Evolutionary conservation across 2,797 vertebrate species (phyloP).

Genomic region (Sebastes taczanowskii): DNA sequence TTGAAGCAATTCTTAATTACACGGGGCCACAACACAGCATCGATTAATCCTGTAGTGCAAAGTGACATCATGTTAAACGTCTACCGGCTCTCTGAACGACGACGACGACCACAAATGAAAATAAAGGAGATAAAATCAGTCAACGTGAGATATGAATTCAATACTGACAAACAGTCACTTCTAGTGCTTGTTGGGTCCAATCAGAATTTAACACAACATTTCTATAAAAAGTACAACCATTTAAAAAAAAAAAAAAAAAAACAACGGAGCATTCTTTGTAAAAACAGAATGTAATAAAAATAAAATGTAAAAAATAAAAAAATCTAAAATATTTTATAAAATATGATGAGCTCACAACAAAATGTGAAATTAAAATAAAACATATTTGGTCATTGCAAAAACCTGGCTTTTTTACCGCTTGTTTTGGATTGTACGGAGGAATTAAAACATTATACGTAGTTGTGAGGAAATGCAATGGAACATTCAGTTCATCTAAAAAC

Average conservation of each 20-base stretch:
- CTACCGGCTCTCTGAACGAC: constrained; percentile 30
- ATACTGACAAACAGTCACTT: constrained; percentile 28
- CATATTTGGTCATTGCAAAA: constrained; percentile 66
- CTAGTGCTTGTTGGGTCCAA: constrained; percentile 44
- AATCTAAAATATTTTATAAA: constrained; percentile 66
- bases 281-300: constrained; percentile 49
- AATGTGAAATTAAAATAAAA: constrained; percentile 36
- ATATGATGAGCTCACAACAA: constrained; percentile 45
- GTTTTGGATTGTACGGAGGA: constrained; percentile 38
- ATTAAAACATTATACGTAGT: background rate
- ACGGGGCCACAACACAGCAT: constrained; percentile 8
- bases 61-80: constrained; percentile 42
- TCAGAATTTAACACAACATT: constrained; percentile 29
- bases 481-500: constrained; percentile 30
- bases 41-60: constrained; percentile 61
- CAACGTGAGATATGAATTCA: constrained; percentile 3
- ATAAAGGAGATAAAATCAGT: background rate
- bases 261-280: constrained; percentile 20
- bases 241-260: background rate
- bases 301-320: constrained; percentile 52
- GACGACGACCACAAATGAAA: constrained; percentile 3
- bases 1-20: constrained; percentile 36
- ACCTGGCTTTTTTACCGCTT: constrained; percentile 29
- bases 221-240: constrained; percentile 38
- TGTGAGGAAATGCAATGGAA: constrained; percentile 34